Conservation (phyloP, 2,888 invertebrate species). For the Rhagonycha lutea region DNA sequence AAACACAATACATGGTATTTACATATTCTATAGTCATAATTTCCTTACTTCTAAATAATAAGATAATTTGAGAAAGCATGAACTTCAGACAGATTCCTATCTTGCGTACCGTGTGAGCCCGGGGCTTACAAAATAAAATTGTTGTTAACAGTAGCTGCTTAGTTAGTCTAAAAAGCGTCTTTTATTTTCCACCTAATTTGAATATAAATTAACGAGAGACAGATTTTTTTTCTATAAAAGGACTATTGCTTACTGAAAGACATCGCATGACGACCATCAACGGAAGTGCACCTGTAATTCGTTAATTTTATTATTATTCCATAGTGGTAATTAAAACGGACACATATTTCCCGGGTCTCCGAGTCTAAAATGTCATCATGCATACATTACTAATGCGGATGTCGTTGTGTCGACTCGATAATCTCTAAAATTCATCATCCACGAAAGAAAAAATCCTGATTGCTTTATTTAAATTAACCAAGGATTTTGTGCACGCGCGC, state of each 20-base stretch:
- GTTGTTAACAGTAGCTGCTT: background rate
- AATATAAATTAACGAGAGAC: background rate
- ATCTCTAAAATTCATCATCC: slow-evolving; percentile 7
- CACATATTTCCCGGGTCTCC: slow-evolving; percentile 36
- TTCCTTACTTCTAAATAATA: background rate
- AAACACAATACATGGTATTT: slow-evolving; percentile 2
- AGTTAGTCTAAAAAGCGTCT: background rate
- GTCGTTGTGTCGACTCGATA: background rate
- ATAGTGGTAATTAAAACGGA: slow-evolving; percentile 42
- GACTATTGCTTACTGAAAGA: background rate
- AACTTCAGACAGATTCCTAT: slow-evolving; percentile 17
- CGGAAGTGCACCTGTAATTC: slow-evolving; percentile 46
- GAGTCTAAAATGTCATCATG: slow-evolving; percentile 34
- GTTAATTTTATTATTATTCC: slow-evolving; percentile 46
- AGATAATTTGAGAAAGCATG: slow-evolving; percentile 10
- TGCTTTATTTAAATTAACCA: background rate
- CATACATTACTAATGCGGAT: slow-evolving; percentile 23
- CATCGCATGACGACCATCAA: slow-evolving; percentile 35
- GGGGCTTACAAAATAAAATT: background rate
- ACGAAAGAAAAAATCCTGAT: background rate
- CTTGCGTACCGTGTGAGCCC: slow-evolving; percentile 10
- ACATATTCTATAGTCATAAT: slow-evolving; percentile 16
- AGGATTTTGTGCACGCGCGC: background rate
- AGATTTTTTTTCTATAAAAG: background rate
- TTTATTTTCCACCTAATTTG: background rate